Percentiles rank a stretch among this genome's conserved stretches.
Conservation (phyloP, 1,140 invertebrate genomes). For the Berghia stephanieae region DNA sequence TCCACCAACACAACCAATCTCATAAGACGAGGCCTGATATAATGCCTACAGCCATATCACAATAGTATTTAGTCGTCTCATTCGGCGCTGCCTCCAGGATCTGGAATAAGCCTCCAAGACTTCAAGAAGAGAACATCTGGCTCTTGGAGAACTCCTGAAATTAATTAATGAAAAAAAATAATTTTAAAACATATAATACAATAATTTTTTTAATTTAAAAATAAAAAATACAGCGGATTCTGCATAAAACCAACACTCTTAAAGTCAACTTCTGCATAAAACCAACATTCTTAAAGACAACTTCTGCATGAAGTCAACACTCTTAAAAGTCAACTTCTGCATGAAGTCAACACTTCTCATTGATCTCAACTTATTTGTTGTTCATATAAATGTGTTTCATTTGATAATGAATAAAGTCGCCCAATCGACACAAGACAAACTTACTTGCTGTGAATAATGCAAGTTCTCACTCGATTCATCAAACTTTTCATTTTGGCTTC, state of each 20-base stretch:
- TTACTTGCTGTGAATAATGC: constrained; percentile 30
- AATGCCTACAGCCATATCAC: constrained; percentile 26
- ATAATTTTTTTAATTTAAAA: not conserved
- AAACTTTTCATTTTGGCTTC: constrained; percentile 20
- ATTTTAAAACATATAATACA: not conserved
- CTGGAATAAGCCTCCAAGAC: constrained; percentile 19
- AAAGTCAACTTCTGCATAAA: too few species aligned
- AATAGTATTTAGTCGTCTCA: constrained; percentile 29
- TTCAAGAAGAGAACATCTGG: constrained; percentile 23
- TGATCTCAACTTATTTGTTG: too few species aligned
- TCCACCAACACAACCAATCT: too few species aligned
- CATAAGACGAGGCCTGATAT: constrained; percentile 24
- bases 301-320: too few species aligned
- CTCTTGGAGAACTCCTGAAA: constrained; percentile 24
- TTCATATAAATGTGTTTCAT: too few species aligned
- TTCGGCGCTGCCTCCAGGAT: constrained; percentile 20
- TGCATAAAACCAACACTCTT: too few species aligned
- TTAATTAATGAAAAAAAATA: not conserved
- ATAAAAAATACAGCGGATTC: not conserved
- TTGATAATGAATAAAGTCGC: too few species aligned
- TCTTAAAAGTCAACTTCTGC: too few species aligned
- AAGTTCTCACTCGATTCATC: constrained; percentile 14
- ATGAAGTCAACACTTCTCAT: too few species aligned
- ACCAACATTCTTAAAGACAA: too few species aligned
- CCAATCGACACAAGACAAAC: too few species aligned